A percentile compares a stretch with the other conserved stretches of the same genome.
phyloP scores from a whole-genome alignment of 2,113 vertebrate genomes.

The Psittacara wagleri region DNA sequence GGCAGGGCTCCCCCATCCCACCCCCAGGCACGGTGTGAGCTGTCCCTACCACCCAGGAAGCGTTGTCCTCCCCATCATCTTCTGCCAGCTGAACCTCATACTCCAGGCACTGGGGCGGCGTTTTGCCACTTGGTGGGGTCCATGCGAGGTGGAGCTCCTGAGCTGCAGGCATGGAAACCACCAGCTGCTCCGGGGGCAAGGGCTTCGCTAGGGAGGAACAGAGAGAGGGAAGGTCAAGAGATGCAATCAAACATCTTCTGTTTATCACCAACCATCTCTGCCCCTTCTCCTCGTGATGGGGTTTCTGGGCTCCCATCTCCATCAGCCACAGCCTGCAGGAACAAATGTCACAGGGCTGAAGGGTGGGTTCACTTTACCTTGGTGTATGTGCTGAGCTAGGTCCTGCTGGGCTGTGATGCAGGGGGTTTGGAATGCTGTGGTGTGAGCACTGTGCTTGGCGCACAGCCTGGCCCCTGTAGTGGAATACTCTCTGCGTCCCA shows the following conservation, averaged over 20 bases:
- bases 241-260: background rate
- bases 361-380: background rate
- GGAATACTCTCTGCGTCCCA: background rate
- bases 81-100: conserved; percentile 78
- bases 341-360: background rate
- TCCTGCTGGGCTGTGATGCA: background rate
- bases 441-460: rapidly evolving
- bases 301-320: background rate
- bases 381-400: rapidly evolving
- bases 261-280: rapidly evolving
- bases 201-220: background rate
- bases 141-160: conserved; percentile 69
- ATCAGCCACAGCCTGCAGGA: rapidly evolving
- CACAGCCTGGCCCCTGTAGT: background rate
- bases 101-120: conserved; percentile 78
- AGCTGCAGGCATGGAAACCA: conserved; percentile 34
- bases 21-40: rapidly evolving
- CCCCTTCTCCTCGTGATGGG: rapidly evolving
- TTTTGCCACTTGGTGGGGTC: conserved; percentile 63
- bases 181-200: conserved; percentile 29
- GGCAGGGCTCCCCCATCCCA: background rate
- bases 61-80: background rate
- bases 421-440: rapidly evolving
- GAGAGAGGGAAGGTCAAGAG: background rate
- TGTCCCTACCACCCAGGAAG: conserved; percentile 55